A percentile compares a stretch with the other conserved stretches of the same genome.
phyloP scores from a whole-genome alignment of 2,113 vertebrate genomes.

The Atlantisia rogersi region DNA sequence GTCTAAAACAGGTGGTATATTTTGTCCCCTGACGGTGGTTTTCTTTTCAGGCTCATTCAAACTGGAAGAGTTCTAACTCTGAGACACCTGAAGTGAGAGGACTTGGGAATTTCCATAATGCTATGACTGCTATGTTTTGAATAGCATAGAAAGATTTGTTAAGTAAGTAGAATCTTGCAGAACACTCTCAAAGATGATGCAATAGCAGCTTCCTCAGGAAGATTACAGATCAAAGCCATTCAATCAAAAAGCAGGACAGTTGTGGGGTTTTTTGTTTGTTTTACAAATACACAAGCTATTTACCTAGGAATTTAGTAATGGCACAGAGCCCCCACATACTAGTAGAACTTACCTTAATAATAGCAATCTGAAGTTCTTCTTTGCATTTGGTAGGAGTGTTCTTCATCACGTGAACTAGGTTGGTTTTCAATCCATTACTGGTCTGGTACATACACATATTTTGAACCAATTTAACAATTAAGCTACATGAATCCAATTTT shows the following conservation, averaged over 20 bases:
- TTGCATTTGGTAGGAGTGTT: not conserved
- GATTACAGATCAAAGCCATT: not conserved
- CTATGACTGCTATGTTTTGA: not conserved
- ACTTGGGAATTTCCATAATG: not conserved
- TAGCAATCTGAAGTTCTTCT: not conserved
- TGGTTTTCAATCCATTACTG: not conserved
- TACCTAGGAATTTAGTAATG: not conserved
- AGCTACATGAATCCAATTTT: not conserved
- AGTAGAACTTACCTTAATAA: constrained; percentile 53
- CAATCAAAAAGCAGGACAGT: not conserved
- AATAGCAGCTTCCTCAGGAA: not conserved
- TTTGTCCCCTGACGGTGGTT: not conserved
- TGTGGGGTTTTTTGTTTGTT: not conserved
- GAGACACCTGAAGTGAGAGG: not conserved
- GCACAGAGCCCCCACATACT: not conserved
- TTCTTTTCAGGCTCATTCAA: not conserved
- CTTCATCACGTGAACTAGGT: not conserved
- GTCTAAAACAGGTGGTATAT: not conserved
- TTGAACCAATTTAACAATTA: not conserved
- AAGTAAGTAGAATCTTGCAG: not conserved
- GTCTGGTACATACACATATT: not conserved
- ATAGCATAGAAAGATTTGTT: not conserved
- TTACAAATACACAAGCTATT: not conserved
- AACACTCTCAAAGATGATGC: not conserved
- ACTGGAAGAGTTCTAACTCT: not conserved